These are phyloP conservation scores for Cyaniris semiargus DNA, from an alignment of 2,888 invertebrate species.

Conservation along the genomic window DNA sequence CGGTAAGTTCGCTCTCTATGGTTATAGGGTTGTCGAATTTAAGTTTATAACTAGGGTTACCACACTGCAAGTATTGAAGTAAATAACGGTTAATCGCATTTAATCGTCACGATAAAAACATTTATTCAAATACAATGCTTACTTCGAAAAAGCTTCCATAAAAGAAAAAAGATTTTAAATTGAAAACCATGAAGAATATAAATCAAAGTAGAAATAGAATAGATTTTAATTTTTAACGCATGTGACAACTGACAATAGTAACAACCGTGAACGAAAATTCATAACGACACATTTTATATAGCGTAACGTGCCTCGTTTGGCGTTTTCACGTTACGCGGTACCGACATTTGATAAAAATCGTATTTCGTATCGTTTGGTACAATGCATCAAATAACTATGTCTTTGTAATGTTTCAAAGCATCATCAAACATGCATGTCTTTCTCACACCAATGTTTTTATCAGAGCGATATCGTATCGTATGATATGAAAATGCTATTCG, in stretches of 20 bases:
- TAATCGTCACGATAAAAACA: neutral
- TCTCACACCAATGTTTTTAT: neutral
- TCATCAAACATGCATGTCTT: neutral
- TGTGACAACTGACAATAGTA: too few species aligned
- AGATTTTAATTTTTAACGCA: too few species aligned
- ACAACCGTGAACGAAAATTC: too few species aligned
- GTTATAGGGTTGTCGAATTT: too few species aligned
- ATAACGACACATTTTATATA: too few species aligned
- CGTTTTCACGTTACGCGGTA: too few species aligned
- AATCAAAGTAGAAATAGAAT: neutral
- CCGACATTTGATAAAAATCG: too few species aligned
- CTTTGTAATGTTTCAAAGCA: neutral
- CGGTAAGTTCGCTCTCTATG: too few species aligned
- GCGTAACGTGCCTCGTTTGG: too few species aligned
- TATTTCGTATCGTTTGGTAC: too few species aligned
- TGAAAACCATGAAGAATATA: neutral
- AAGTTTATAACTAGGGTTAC: too few species aligned
- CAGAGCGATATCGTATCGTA: neutral
- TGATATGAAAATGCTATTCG: neutral
- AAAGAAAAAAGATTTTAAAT: neutral
- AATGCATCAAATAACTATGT: neutral
- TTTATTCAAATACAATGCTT: neutral
- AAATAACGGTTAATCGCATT: neutral
- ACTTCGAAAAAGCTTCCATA: neutral
- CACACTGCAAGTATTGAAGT: neutral